Percentiles rank a stretch among this genome's conserved stretches.
These are phyloP conservation scores for Corvus cornix DNA, from an alignment of 2,113 vertebrate genomes.

Conservation along the genomic window DNA sequence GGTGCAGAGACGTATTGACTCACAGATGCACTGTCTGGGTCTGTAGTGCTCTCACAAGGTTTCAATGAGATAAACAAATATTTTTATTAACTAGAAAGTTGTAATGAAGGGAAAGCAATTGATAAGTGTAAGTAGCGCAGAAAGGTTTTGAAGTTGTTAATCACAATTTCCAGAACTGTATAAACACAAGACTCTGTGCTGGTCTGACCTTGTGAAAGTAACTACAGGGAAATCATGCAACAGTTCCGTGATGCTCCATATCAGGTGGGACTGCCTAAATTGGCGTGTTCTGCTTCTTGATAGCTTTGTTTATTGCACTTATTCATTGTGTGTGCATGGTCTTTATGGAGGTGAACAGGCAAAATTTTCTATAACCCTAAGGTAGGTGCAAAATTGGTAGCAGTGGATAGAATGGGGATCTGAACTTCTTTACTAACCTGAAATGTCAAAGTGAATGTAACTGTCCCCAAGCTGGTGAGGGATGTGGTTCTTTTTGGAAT, in stretches of 20 bases:
- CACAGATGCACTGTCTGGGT: not conserved
- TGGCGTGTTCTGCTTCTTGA: not conserved
- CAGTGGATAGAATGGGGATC: not conserved
- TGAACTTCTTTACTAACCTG: not conserved
- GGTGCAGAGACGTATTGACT: not conserved
- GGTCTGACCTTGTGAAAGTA: not conserved
- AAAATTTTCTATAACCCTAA: not conserved
- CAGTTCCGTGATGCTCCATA: fast-evolving
- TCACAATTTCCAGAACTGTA: not conserved
- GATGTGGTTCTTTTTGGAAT: not conserved
- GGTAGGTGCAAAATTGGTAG: not conserved
- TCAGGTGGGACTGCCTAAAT: not conserved
- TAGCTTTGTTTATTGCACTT: not conserved
- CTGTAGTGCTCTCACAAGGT: not conserved
- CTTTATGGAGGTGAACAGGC: not conserved
- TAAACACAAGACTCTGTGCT: not conserved
- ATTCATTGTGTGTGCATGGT: not conserved
- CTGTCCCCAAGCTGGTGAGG: not conserved
- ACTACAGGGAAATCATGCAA: not conserved
- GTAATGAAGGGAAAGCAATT: not conserved
- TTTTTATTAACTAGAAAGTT: not conserved
- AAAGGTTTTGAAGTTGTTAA: not conserved
- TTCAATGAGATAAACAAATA: not conserved
- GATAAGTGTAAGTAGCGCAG: not conserved
- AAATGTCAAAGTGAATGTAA: not conserved